Conservation (phyloP, 2,797 vertebrate species). For the Siniperca undulata region DNA sequence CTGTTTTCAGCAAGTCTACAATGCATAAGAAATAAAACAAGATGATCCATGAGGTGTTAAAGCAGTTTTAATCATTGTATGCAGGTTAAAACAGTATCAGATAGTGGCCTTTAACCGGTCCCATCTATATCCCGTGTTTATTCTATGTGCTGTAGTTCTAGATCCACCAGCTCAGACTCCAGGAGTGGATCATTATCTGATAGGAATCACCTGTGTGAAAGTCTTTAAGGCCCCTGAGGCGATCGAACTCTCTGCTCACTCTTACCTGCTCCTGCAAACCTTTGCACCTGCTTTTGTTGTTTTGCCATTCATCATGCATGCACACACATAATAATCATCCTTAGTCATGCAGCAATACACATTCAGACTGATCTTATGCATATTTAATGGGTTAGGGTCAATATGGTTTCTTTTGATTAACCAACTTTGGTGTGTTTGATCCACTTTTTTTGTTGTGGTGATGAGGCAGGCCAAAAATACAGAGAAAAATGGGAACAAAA, state of each 20-base stretch:
- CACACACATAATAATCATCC: not conserved
- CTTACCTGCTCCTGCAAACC: not conserved
- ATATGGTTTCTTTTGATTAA: not conserved
- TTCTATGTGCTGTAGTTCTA: not conserved
- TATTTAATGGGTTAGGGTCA: not conserved
- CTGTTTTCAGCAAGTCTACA: too few species aligned
- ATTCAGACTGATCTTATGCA: not conserved
- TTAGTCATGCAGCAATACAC: not conserved
- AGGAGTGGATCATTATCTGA: not conserved
- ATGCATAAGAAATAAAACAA: too few species aligned
- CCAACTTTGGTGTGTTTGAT: too few species aligned
- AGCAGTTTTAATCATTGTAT: not conserved
- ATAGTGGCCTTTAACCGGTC: too few species aligned
- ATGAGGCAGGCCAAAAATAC: too few species aligned
- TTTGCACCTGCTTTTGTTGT: not conserved
- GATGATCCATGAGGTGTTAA: too few species aligned
- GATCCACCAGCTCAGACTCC: not conserved
- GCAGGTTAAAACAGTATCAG: not conserved
- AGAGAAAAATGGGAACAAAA: not conserved
- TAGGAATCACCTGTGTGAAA: conserved; percentile 4
- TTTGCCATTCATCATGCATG: not conserved
- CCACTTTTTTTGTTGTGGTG: not conserved
- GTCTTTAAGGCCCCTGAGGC: not conserved
- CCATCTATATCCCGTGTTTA: not conserved
- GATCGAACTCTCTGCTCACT: not conserved